phyloP scores from a whole-genome alignment of 2,888 invertebrate genomes.

The Itoplectis maculator region DNA sequence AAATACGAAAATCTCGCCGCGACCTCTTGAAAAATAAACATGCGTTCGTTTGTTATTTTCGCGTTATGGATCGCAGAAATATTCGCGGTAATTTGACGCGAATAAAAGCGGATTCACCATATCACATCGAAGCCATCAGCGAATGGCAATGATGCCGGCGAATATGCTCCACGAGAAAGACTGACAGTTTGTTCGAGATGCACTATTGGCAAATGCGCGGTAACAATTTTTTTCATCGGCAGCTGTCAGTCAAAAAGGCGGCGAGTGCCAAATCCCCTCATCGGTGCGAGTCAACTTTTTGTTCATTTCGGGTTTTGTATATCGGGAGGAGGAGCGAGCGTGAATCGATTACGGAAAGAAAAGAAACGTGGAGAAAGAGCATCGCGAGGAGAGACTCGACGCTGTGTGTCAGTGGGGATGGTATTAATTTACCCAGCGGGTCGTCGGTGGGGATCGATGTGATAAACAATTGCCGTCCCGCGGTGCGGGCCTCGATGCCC shows the following conservation, averaged over 20 bases:
- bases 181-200: background rate
- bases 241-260: background rate
- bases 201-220: background rate
- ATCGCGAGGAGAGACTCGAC: conserved; percentile 35
- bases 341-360: conserved; percentile 49
- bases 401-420: conserved; percentile 51
- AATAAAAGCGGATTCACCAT: no score
- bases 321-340: background rate
- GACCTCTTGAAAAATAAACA: no score
- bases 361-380: conserved; percentile 32
- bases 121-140: no score
- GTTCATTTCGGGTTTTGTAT: background rate
- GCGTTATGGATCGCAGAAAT: no score
- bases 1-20: no score
- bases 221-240: background rate
- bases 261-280: background rate
- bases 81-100: no score
- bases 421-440: conserved; percentile 71
- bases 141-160: no score
- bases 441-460: conserved; percentile 57
- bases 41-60: no score
- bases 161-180: no score
- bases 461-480: conserved; percentile 70
- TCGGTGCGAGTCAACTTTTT: background rate
- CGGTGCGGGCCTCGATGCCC: conserved; percentile 54